Base-by-base conservation (phyloP, 1,140 invertebrate genomes). In the Cryptotermes secundus region DNA sequence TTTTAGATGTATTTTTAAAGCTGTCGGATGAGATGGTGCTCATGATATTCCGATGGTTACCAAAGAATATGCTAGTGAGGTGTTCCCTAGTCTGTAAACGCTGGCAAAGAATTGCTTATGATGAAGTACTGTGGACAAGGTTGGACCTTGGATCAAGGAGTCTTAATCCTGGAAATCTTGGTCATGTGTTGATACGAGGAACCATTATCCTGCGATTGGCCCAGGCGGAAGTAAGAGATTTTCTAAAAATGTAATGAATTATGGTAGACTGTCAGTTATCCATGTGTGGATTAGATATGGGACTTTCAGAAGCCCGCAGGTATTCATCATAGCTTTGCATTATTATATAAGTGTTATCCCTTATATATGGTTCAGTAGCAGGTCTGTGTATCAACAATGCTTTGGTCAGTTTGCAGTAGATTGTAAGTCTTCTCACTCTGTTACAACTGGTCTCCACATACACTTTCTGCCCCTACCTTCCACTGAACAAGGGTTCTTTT, bases 11-110 rank as follows among this genome's bases (percentile, higher is more conserved):
- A 82, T 89, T 89, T 84, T 83, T 85, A n/a, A 90, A 90, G 84
- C 87, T 96, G 80, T 95, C 95, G 0, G 96, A 97, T 90, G 96
- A 97, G 89, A 93, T 97, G 85, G 92, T 97, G 31, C 89, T 97
- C n/a, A 92, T 93, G 86, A 94, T 98, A 59, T 94, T 97, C 85
- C 92, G 93, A 87, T 96, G 94, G 93, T 90, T 98, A 79, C 95
- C 96, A 14, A 97, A 96, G 87, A 92, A 93, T 86, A 93, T 93
- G 24, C 89, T 97, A 80, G 92, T 93, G 79, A 92, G 93, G 86
- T 94, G 94, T 88, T 92, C 94, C 84, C 89, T 92, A 84, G 95
- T 96, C 3, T 95, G 93, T 87, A 92, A 92, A 83, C 91, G 94
- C 90, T 96, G 94, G 94, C 92, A 94, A 88, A 91, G 94, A 87